Percentiles rank a stretch among this genome's conserved stretches.
These are phyloP conservation scores for Leptinotarsa texana DNA, from an alignment of 1,140 invertebrate genomes.

Conservation along the genomic window DNA sequence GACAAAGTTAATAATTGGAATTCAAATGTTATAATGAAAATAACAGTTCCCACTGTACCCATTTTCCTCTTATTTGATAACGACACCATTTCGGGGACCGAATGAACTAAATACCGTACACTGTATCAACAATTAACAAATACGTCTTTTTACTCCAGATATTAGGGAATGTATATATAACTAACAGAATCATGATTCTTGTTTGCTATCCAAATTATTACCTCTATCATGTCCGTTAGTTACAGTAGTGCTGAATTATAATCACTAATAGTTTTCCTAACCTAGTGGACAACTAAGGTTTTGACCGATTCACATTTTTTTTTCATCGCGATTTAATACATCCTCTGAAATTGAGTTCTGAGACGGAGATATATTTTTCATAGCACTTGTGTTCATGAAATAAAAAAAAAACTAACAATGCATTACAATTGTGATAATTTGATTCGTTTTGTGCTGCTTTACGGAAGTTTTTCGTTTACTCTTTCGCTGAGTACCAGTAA, in stretches of 20 bases:
- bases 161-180: slow-evolving; percentile 14
- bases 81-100: neutral
- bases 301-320: slow-evolving; percentile 26
- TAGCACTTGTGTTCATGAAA: slow-evolving; percentile 13
- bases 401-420: slow-evolving; percentile 23
- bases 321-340: slow-evolving; percentile 13
- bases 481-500: slow-evolving; percentile 5
- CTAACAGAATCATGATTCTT: slow-evolving; percentile 28
- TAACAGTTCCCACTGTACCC: slow-evolving; percentile 6
- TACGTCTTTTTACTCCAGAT: slow-evolving; percentile 7
- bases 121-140: slow-evolving; percentile 1
- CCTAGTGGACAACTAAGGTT: slow-evolving; percentile 28
- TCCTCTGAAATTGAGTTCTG: neutral
- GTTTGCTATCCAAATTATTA: slow-evolving; percentile 50
- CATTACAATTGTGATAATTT: slow-evolving; percentile 9
- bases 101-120: neutral
- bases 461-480: neutral
- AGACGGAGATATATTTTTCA: slow-evolving; percentile 28
- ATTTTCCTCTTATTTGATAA: slow-evolving; percentile 14
- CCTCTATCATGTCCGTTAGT: slow-evolving; percentile 43
- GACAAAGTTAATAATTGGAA: slow-evolving; percentile 7
- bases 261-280: slow-evolving; percentile 17
- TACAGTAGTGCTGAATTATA: slow-evolving; percentile 47
- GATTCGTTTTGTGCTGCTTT: slow-evolving; percentile 11
- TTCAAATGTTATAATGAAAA: slow-evolving; percentile 6